Evolutionary conservation across 2,888 invertebrate genomes (phyloP), one percentile per base, ranked within the genome.

Genomic region (Synanthedon andrenaeformis): DNA sequence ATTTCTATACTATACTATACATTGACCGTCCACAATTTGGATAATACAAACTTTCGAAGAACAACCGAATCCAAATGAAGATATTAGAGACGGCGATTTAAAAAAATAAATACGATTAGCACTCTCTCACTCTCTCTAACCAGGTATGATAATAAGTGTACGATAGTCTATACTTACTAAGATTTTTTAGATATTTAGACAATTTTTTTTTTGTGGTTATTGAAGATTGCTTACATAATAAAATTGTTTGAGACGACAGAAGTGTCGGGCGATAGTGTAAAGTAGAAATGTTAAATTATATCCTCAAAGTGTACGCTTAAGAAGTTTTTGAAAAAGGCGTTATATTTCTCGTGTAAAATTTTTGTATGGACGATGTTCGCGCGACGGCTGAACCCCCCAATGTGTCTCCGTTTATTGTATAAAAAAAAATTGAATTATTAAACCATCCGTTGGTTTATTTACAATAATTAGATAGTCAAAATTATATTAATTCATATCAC

Each of bases 401-500:
- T 23, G 4, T 68, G 58, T 63, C 60, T 66, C 64, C 69, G 61
- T 63, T 72, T 73, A 70, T 78, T 75, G 64, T 76, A 78, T 73
- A 76, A 76, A 69, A 50, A 35, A 35, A 35, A 8, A 35, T 35
- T 35, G 2, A 10, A 3, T 10, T 11, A 45, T 51, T 53, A 45
- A 35, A 53, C 17, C 53, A 53, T 14, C n/a, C 42, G 42, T 13
- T 23, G 23, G 42, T 42, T 53, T 53, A 45, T 52, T 52, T 51
- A 53, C 49, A 51, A 65, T 23, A 23, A 23, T 80, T 86, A 86
- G 86, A 84, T 86, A 86, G 86, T 76, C 82, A 66, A 85, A 86
- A 86, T 86, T 86, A 59, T 81, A 79, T 76, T 79, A 75, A 35
- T 85, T 82, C 86, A 87, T 87, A 87, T 87, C 86, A 87, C 85